A percentile compares a stretch with the other conserved stretches of the same genome.
phyloP scores from a whole-genome alignment of 2,888 invertebrate species.

The Onchidella celtica region DNA sequence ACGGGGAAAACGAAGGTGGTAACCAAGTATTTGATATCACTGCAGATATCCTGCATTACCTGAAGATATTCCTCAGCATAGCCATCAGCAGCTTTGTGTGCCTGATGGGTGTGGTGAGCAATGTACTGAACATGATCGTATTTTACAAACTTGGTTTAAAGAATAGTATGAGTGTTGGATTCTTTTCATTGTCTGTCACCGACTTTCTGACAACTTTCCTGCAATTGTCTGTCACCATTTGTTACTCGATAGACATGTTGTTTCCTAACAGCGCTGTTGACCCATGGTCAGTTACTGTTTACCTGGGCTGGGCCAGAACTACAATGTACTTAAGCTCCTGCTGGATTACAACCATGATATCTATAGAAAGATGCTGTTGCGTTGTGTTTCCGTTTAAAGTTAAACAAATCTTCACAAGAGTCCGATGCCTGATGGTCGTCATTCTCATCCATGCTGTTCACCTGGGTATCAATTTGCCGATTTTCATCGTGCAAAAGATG shows the following conservation, averaged over 20 bases:
- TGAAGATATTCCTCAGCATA: not conserved
- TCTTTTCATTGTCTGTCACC: conserved; percentile 6
- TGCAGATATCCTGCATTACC: not conserved
- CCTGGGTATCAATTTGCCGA: not conserved
- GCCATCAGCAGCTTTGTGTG: not conserved
- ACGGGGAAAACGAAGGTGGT: no score
- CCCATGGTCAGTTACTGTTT: not conserved
- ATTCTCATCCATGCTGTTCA: conserved; percentile 2
- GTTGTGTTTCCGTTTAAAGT: conserved; percentile 34
- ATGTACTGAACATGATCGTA: conserved; percentile 17
- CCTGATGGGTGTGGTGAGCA: not conserved
- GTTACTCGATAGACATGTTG: not conserved
- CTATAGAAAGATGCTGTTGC: conserved; percentile 33
- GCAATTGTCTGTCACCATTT: not conserved
- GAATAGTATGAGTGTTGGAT: conserved; percentile 33
- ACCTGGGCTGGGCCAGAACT: not conserved
- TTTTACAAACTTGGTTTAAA: not conserved
- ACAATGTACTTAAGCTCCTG: not conserved
- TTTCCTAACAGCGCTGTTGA: not conserved
- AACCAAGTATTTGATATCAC: no score
- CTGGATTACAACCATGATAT: conserved; percentile 31
- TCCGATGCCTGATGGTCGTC: not conserved
- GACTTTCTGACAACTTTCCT: not conserved
- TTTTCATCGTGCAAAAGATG: not conserved
- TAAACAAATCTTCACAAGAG: conserved; percentile 28